Base-by-base conservation (phyloP, 1,140 invertebrate genomes). In the Harpegnathos saltator region DNA sequence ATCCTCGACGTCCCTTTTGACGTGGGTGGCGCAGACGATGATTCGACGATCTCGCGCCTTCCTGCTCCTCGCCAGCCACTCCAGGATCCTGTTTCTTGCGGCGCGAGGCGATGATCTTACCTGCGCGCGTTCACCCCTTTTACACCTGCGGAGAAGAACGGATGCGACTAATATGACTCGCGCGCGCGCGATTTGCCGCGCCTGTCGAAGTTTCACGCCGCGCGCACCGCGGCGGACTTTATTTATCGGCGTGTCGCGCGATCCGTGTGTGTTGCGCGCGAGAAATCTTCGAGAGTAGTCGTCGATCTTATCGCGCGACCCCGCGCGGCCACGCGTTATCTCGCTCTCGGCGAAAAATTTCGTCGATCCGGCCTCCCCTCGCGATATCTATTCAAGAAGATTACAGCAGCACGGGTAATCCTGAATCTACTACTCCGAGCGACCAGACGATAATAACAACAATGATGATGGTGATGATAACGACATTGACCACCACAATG, bases 21-120 rank as follows among this genome's bases (percentile, higher is more conserved):
- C 56, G 86, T 89, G 86, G 87, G 87, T 88, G 87, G 87, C 77
- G 69, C 78, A 72, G 44, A 88, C 59, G 78, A 89, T 89, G 87
- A 89, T 89, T 89, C 86, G 86, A 88, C 86, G 78, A 68, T 83
- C 66, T 59, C 65, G 56, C 52, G 24, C 52, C 72, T 24, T 52
- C 19, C 48, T 12, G 38, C 38, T 44, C 66, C 59, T 44, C n/a
- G n/a, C n/a, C 48, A 72, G 14, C 68, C 83, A 85, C 86, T 88
- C 61, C 54, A 87, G 19, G 24, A 72, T 87, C 73, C 63, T 75
- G 82, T 78, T 87, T 88, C 82, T 84, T 83, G 14, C 52, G 54
- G 33, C 78, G 80, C 58, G 72, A 83, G 44, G 29, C 71, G 56
- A 66, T 78, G 75, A 80, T 82, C 80, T 65, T 82, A 82, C 52